Conservation (phyloP, 2,888 invertebrate genomes). For the Ceratothoa steindachneri region DNA sequence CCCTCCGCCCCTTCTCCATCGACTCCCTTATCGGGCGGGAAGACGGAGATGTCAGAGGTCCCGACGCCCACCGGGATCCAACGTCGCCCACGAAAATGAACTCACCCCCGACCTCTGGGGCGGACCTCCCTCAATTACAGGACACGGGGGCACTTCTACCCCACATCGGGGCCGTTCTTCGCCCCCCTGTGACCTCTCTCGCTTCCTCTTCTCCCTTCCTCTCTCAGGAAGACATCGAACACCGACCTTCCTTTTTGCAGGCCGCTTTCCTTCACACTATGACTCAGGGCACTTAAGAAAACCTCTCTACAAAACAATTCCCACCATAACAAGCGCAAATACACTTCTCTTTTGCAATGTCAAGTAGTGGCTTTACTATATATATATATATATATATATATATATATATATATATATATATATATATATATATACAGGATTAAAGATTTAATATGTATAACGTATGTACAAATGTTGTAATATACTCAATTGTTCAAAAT, state of each 20-base stretch:
- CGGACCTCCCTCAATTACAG: constrained; percentile 18
- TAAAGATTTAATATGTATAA: no score
- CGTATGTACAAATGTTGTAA: no score
- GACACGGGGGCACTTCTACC: constrained; percentile 19
- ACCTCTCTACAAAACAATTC: no score
- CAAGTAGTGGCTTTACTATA: no score
- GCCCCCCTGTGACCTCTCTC: neutral
- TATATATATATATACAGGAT: no score
- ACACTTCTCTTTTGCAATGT: no score
- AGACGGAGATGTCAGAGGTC: neutral
- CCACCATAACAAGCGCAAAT: no score
- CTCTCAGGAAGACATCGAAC: constrained; percentile 21
- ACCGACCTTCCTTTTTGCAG: constrained; percentile 41
- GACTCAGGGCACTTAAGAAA: no score
- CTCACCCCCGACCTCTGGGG: constrained; percentile 15
- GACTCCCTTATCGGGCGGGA: constrained; percentile 37
- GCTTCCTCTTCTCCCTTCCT: neutral
- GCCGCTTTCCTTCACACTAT: constrained; percentile 45
- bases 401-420: no score
- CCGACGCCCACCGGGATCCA: neutral
- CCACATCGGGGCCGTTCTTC: neutral
- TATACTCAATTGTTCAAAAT: no score
- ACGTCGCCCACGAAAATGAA: neutral
- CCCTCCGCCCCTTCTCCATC: constrained; percentile 37
- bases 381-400: no score